Evolutionary conservation across 2,797 vertebrate genomes (phyloP).

Genomic region (Corythornis leucogaster): DNA sequence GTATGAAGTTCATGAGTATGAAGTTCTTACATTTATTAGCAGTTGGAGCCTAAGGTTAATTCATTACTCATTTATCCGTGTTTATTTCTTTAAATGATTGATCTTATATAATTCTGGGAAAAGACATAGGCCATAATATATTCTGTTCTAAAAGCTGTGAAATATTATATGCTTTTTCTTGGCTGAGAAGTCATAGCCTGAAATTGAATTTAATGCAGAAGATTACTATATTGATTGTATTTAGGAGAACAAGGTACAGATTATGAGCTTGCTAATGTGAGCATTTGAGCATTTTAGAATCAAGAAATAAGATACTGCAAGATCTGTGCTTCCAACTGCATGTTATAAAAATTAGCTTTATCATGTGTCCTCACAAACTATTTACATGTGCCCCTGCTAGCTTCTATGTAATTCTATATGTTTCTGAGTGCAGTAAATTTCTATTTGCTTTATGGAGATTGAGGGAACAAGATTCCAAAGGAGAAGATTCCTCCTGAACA

Average conservation of each 20-base stretch:
- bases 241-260: not conserved
- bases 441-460: not conserved
- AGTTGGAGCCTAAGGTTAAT: conserved; percentile 33
- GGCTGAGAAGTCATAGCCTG: not conserved
- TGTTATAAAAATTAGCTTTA: not conserved
- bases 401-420: not conserved
- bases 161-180: not conserved
- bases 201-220: not conserved
- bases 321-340: not conserved
- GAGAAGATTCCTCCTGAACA: not conserved
- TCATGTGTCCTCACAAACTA: not conserved
- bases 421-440: not conserved
- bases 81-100: conserved; percentile 65
- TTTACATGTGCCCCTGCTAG: not conserved
- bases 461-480: not conserved
- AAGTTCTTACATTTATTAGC: conserved; percentile 54
- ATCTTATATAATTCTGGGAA: conserved; percentile 36
- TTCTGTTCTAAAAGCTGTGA: conserved; percentile 6
- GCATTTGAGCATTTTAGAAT: not conserved
- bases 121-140: not conserved
- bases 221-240: not conserved
- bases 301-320: not conserved
- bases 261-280: not conserved
- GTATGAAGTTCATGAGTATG: conserved; percentile 36
- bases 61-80: conserved; percentile 48